Conservation (phyloP, 2,888 invertebrate genomes). For the Limnephilus lunatus region DNA sequence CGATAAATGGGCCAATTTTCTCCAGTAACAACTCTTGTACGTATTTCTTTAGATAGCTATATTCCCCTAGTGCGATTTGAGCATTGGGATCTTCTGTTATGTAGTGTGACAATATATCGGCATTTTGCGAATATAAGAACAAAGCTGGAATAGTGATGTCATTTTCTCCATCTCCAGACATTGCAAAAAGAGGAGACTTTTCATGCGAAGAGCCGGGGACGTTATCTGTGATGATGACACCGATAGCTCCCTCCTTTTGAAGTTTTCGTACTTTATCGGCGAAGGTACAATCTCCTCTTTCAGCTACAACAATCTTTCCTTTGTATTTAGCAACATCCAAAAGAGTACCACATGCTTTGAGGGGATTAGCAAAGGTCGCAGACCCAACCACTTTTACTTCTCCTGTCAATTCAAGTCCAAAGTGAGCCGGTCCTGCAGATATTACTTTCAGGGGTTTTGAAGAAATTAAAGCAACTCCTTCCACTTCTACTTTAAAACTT, state of each 20-base stretch:
- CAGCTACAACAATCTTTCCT: slow-evolving; percentile 90
- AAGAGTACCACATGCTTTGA: slow-evolving; percentile 81
- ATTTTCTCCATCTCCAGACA: slow-evolving; percentile 95
- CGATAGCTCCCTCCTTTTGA: slow-evolving; percentile 89
- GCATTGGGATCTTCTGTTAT: slow-evolving; percentile 68
- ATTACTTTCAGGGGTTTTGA: slow-evolving; percentile 63
- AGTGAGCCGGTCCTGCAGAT: slow-evolving; percentile 93
- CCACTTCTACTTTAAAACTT: slow-evolving; percentile 71
- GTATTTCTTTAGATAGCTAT: not conserved
- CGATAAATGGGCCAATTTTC: not conserved
- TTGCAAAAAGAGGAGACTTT: slow-evolving; percentile 92
- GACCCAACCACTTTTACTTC: slow-evolving; percentile 82
- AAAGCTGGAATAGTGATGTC: slow-evolving; percentile 94
- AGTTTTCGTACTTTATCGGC: slow-evolving; percentile 93
- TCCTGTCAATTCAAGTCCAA: slow-evolving; percentile 86
- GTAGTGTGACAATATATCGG: slow-evolving; percentile 80
- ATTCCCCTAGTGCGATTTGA: slow-evolving; percentile 52
- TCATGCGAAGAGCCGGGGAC: slow-evolving; percentile 85
- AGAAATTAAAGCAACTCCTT: slow-evolving; percentile 71
- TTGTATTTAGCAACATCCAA: slow-evolving; percentile 77
- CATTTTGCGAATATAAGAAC: slow-evolving; percentile 91
- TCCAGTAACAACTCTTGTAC: not conserved
- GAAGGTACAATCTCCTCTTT: slow-evolving; percentile 96
- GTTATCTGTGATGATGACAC: slow-evolving; percentile 92
- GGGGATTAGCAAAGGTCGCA: slow-evolving; percentile 82